Evolutionary conservation across 2,888 invertebrate species (phyloP).

Genomic region (Euzetes globulus): DNA sequence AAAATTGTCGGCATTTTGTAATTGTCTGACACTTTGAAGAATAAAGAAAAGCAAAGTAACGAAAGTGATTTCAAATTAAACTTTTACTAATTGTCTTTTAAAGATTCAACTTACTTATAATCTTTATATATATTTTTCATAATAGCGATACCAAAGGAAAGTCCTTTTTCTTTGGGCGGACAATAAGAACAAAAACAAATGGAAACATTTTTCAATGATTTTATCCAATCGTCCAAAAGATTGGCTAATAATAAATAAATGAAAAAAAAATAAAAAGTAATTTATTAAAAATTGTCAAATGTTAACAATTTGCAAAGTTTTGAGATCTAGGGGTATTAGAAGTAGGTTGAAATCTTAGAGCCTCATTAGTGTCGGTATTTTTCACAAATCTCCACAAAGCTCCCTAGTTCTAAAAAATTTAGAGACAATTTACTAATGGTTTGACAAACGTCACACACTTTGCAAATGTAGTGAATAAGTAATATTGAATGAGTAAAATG

Average conservation of each 20-base stretch:
- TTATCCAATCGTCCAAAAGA: conserved; percentile 34
- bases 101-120: conserved; percentile 40
- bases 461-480: no score
- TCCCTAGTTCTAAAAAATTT: no score
- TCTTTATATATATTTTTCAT: conserved; percentile 34
- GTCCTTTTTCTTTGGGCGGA: conserved; percentile 31
- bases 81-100: no score
- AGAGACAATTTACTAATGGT: no score
- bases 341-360: no score
- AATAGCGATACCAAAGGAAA: conserved; percentile 38
- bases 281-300: not conserved
- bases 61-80: not conserved
- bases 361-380: no score
- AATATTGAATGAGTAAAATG: no score
- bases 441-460: no score
- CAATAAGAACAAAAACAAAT: conserved; percentile 38
- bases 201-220: conserved; percentile 32
- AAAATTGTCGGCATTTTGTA: conserved; percentile 19
- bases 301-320: no score
- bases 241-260: conserved; percentile 34
- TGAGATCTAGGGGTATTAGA: no score
- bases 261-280: not conserved
- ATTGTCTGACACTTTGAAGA: not conserved
- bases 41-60: not conserved
- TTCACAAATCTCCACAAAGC: no score